Evolutionary conservation across 2,113 vertebrate species (phyloP), one percentile per base, ranked within the genome.

Genomic region (Melanostigma gelatinosum): DNA sequence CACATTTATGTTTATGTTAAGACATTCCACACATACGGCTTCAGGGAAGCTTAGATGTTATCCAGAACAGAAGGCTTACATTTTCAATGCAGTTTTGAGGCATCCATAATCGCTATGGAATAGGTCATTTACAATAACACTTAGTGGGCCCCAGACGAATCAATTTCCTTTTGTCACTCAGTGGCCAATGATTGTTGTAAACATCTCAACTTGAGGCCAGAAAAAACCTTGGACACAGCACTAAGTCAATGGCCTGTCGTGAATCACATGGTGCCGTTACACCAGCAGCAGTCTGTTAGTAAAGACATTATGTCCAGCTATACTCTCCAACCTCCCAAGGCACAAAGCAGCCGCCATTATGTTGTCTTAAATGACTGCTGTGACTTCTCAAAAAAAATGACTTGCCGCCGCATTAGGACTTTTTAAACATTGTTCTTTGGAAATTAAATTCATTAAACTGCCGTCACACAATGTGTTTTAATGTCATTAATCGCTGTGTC

Each of bases 121-220:
- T 85, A 80, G 91, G 85, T 92, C 88, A 88, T 91, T 94, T 92
- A 90, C 87, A 86, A 88, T 89, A 90, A 92, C 89, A 87, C 89
- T 91, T 92, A 90, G 84, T 85, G 72, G 85, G 85, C 83, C 78
- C 71, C 79, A 80, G 87, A 89, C 83, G 84, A 93, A 94, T 93
- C 91, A 88, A 85, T 94, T 92, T 87, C 72, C 85, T 90, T 93
- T 91, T 93, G 90, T 93, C 93, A 93, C 88, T 93, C 87, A 84
- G 83, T 83, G 83, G 87, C 88, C 85, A 86, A 44, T 86, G 83
- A 92, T 90, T 92, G 89, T 86, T 92, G 91, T 92, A 94, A 94
- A 93, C 92, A 91, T 91, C 83, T 88, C 85, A 89, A 86, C 84
- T 89, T 86, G 89, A 88, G 74, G 82, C 88, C 68, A 80, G 79